These are phyloP conservation scores for Drosophila gaucha DNA, from an alignment of 2,888 invertebrate genomes.

Conservation along the genomic window DNA sequence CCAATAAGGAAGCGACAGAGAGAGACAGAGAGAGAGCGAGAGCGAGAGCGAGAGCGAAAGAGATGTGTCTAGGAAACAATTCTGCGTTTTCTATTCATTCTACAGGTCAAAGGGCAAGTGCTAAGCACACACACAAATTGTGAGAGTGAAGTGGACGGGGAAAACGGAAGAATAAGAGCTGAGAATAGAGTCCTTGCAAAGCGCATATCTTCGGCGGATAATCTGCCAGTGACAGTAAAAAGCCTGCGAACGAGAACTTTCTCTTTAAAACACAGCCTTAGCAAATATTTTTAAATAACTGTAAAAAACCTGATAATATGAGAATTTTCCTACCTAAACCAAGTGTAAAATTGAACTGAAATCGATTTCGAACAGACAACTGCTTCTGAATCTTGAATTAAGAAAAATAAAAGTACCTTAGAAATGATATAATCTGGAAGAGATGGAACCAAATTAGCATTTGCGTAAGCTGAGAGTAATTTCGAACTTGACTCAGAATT, in stretches of 20 bases:
- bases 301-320: no score
- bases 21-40: neutral
- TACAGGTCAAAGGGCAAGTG: conserved; percentile 60
- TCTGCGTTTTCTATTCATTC: conserved; percentile 46
- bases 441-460: no score
- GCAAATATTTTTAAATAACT: no score
- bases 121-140: conserved; percentile 46
- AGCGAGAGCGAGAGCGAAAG: neutral
- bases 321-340: no score
- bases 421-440: no score
- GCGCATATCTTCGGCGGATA: conserved; percentile 19
- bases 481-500: neutral
- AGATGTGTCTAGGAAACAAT: conserved; percentile 28
- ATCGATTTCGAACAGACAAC: no score
- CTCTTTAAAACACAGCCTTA: no score
- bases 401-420: no score
- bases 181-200: neutral
- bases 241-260: neutral
- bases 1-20: neutral
- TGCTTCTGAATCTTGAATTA: no score
- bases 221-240: conserved; percentile 18
- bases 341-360: no score
- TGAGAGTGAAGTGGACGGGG: neutral
- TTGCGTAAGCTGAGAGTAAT: neutral
- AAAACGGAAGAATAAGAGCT: no score